Percentiles rank a stretch among this genome's conserved stretches.
phyloP scores from a whole-genome alignment of 2,113 vertebrate genomes.

The Ardeotis arabs region DNA sequence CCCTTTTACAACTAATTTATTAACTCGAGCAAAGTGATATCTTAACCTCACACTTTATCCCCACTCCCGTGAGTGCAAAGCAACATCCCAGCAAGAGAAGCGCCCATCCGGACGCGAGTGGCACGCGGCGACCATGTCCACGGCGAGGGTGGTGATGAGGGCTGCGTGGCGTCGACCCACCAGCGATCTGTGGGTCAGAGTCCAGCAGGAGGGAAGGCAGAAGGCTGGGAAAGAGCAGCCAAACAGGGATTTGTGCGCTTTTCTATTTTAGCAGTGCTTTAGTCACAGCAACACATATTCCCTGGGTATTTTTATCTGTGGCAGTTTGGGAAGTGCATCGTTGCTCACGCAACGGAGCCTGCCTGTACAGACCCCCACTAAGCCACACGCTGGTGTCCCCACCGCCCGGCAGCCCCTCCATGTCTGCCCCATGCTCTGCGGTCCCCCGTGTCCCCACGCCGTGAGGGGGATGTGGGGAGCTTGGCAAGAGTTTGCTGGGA shows the following conservation, averaged over 20 bases:
- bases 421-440: accelerated
- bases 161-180: not conserved
- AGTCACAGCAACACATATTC: conserved; percentile 2
- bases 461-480: not conserved
- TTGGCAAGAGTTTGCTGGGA: not conserved
- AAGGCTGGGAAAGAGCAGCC: not conserved
- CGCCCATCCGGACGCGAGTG: accelerated
- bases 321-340: not conserved
- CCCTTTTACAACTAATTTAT: not conserved
- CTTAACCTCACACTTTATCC: not conserved
- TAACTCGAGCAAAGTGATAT: accelerated
- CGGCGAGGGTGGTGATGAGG: accelerated
- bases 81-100: not conserved
- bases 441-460: accelerated
- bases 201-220: not conserved
- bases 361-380: not conserved
- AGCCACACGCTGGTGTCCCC: accelerated
- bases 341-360: not conserved
- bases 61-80: accelerated
- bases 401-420: accelerated
- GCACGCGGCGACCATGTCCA: accelerated
- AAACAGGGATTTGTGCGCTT: not conserved
- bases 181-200: accelerated
- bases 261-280: not conserved
- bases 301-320: conserved; percentile 29